Percentiles rank a stretch among this genome's conserved stretches.
phyloP scores from a whole-genome alignment of 2,888 invertebrate genomes.

The Cantharis lateralis region DNA sequence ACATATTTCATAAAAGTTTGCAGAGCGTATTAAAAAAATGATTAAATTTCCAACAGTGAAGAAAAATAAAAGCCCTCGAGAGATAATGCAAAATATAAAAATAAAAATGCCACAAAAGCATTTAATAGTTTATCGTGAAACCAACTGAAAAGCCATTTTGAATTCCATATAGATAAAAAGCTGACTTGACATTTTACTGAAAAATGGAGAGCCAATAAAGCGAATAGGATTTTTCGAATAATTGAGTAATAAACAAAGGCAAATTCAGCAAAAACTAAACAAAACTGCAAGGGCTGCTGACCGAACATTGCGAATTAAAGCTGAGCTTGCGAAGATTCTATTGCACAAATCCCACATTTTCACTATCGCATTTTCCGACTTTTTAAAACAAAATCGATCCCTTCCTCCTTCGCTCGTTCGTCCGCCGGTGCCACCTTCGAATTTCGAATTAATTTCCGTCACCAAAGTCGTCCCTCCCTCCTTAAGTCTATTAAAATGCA shows the following conservation, averaged over 20 bases:
- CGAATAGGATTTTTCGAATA: slow-evolving; percentile 35
- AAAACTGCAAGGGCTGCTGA: slow-evolving; percentile 30
- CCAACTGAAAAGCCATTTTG: slow-evolving; percentile 6
- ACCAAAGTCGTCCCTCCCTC: neutral
- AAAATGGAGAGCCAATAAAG: slow-evolving; percentile 33
- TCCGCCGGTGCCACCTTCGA: neutral
- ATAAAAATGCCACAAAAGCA: slow-evolving; percentile 26
- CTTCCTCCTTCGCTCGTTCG: neutral
- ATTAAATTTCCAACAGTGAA: slow-evolving; percentile 26
- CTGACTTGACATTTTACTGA: slow-evolving; percentile 25
- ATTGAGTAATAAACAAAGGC: slow-evolving; percentile 44
- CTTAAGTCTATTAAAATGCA: neutral
- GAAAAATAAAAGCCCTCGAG: slow-evolving; percentile 26
- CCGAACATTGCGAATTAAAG: slow-evolving; percentile 24
- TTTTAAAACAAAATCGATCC: neutral
- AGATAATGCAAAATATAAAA: slow-evolving; percentile 20
- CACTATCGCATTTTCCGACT: neutral
- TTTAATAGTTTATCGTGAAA: slow-evolving; percentile 22
- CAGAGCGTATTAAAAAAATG: slow-evolving; percentile 27
- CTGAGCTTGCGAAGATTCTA: slow-evolving; percentile 17
- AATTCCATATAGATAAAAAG: slow-evolving; percentile 19
- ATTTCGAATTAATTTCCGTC: neutral
- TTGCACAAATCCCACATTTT: slow-evolving; percentile 15
- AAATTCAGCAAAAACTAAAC: slow-evolving; percentile 38
- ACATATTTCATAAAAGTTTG: slow-evolving; percentile 40